Conservation (phyloP, 2,888 invertebrate species). For the Perithous albicinctus region DNA sequence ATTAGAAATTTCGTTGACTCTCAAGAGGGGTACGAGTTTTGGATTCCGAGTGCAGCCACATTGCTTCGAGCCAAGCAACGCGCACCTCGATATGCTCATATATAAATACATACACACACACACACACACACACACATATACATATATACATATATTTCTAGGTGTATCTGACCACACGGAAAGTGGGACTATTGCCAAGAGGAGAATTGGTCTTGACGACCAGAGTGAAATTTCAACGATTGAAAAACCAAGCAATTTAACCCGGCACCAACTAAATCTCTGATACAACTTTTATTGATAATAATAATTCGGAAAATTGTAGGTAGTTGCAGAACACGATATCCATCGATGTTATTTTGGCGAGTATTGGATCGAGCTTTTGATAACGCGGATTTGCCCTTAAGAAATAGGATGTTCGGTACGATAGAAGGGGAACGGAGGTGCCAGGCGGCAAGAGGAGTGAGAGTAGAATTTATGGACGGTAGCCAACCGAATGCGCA, state of each 20-base stretch:
- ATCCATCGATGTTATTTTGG: slow-evolving; percentile 23
- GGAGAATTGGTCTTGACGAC: slow-evolving; percentile 7
- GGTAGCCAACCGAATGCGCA: slow-evolving; percentile 79
- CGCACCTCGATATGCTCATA: slow-evolving; percentile 15
- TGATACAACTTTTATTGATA: slow-evolving; percentile 1
- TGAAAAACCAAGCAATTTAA: slow-evolving; percentile 1
- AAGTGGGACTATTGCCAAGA: slow-evolving; percentile 51
- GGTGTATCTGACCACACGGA: slow-evolving; percentile 1
- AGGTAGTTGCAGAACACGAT: background rate
- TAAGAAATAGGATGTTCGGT: slow-evolving; percentile 47
- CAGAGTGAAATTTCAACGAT: background rate
- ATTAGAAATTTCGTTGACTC: slow-evolving; percentile 66
- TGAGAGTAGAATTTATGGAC: slow-evolving; percentile 78
- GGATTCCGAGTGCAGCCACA: slow-evolving; percentile 25
- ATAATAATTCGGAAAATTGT: background rate
- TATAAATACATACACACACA: background rate
- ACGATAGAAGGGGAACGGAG: slow-evolving; percentile 4
- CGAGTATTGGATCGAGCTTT: slow-evolving; percentile 22
- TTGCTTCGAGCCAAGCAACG: background rate
- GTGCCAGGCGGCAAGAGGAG: slow-evolving; percentile 32
- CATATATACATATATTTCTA: slow-evolving; percentile 16
- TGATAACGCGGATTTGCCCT: slow-evolving; percentile 27
- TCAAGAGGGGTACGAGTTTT: slow-evolving; percentile 39
- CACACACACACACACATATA: background rate
- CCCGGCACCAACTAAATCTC: background rate